phyloP scores from a whole-genome alignment of 2,888 invertebrate genomes.

The Drosophila recens region DNA sequence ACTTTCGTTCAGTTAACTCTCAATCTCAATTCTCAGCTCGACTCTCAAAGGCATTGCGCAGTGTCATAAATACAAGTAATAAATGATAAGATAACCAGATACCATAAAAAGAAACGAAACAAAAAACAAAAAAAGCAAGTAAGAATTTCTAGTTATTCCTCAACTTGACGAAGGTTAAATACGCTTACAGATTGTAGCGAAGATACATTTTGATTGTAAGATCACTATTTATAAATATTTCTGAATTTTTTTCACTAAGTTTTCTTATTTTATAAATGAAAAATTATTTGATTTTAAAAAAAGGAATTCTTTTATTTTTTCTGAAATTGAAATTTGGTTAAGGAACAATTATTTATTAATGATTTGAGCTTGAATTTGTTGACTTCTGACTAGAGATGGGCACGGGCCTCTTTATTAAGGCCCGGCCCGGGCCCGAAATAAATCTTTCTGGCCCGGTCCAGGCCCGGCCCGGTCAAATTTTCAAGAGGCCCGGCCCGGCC shows the following conservation, averaged over 20 bases:
- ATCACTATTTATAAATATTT: background rate
- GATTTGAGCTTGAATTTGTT: background rate
- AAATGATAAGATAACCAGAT: slow-evolving; percentile 67
- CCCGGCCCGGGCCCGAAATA: too few species aligned
- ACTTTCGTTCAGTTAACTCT: slow-evolving; percentile 57
- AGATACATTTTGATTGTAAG: background rate
- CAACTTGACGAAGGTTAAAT: background rate
- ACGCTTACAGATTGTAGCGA: background rate
- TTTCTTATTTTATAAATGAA: background rate
- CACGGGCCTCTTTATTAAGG: too few species aligned
- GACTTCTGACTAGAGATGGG: too few species aligned
- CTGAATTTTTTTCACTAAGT: background rate
- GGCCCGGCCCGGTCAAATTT: too few species aligned
- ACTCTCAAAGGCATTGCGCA: slow-evolving; percentile 52
- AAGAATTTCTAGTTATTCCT: slow-evolving; percentile 4
- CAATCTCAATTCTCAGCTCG: slow-evolving; percentile 39
- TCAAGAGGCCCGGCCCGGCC: too few species aligned
- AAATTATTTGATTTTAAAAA: background rate
- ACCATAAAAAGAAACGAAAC: slow-evolving; percentile 37
- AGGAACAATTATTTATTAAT: background rate
- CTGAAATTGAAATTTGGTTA: background rate
- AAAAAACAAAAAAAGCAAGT: background rate
- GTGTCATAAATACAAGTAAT: slow-evolving; percentile 62
- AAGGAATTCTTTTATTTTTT: background rate
- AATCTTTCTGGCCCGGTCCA: too few species aligned